A percentile compares a stretch with the other conserved stretches of the same genome.
Evolutionary conservation across 2,797 vertebrate genomes (phyloP).

Genomic region (Phoeniculus purpureus): DNA sequence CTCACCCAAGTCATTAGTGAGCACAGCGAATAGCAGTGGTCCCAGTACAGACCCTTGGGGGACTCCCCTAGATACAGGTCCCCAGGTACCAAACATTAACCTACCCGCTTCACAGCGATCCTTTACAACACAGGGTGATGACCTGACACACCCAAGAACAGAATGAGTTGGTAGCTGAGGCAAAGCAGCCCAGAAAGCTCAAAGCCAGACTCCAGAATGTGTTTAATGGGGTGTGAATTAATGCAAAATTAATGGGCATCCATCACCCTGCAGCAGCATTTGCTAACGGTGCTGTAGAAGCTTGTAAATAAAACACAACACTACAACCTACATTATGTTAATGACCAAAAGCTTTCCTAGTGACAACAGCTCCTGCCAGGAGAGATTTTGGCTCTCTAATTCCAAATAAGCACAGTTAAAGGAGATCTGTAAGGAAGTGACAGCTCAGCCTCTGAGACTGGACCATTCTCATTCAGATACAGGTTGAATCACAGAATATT

Average conservation of each 20-base stretch:
- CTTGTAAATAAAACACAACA: constrained; percentile 5
- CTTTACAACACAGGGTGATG: not conserved
- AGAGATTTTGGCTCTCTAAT: not conserved
- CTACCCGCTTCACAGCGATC: not conserved
- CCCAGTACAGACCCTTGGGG: too few species aligned
- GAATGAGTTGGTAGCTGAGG: not conserved
- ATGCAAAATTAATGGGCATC: constrained; percentile 35
- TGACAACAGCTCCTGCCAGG: not conserved
- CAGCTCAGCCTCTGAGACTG: not conserved
- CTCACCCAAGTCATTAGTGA: too few species aligned
- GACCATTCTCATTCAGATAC: not conserved
- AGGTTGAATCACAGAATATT: not conserved
- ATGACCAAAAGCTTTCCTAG: not conserved
- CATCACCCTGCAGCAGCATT: not conserved
- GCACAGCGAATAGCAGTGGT: too few species aligned
- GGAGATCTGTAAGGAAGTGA: not conserved
- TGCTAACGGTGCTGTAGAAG: not conserved
- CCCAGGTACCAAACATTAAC: not conserved
- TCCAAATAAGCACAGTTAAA: constrained; percentile 5
- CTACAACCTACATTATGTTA: not conserved
- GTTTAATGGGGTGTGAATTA: not conserved
- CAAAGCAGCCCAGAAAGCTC: not conserved
- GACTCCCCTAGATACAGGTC: too few species aligned
- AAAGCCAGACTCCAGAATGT: not conserved
- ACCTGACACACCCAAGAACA: not conserved